Percentiles rank a stretch among this genome's conserved stretches.
phyloP scores from a whole-genome alignment of 2,888 invertebrate genomes.

The Caenorhabditis becei region DNA sequence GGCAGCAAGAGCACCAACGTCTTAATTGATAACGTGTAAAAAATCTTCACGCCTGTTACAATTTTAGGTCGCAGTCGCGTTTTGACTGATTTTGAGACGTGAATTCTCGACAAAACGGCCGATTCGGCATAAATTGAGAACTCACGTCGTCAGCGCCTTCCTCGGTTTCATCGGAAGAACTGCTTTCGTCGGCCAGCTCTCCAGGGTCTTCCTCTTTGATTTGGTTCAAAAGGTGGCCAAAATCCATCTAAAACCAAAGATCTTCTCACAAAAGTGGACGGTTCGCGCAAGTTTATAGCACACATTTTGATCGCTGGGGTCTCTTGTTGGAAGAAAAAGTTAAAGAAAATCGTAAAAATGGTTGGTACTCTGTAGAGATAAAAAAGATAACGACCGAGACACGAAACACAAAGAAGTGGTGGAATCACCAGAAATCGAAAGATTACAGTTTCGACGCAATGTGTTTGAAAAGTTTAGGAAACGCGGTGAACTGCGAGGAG shows the following conservation, averaged over 20 bases:
- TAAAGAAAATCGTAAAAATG: constrained; percentile 19
- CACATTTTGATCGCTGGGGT: constrained; percentile 36
- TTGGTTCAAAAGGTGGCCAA: constrained; percentile 39
- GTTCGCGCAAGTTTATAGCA: constrained; percentile 11
- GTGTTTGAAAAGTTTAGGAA: background rate
- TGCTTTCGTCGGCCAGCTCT: constrained; percentile 41
- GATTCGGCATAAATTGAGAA: background rate
- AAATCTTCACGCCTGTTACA: too few relatives aligned
- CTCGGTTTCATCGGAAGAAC: constrained; percentile 33
- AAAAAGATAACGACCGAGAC: constrained; percentile 9
- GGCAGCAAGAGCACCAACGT: background rate
- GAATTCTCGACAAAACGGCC: too few relatives aligned
- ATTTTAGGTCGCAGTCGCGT: background rate
- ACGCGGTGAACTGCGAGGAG: constrained; percentile 10
- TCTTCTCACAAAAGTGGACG: constrained; percentile 8
- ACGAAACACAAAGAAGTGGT: background rate
- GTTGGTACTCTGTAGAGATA: constrained; percentile 6
- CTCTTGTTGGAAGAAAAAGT: constrained; percentile 17
- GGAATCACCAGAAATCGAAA: constrained; percentile 5
- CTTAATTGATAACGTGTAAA: too few relatives aligned
- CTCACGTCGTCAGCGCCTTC: constrained; percentile 23
- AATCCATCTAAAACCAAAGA: constrained; percentile 50
- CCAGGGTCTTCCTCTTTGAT: constrained; percentile 35
- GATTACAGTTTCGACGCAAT: background rate
- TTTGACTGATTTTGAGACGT: too few relatives aligned